Evolutionary conservation across 1,140 invertebrate species (phyloP).

Genomic region (Drepana arcuata): DNA sequence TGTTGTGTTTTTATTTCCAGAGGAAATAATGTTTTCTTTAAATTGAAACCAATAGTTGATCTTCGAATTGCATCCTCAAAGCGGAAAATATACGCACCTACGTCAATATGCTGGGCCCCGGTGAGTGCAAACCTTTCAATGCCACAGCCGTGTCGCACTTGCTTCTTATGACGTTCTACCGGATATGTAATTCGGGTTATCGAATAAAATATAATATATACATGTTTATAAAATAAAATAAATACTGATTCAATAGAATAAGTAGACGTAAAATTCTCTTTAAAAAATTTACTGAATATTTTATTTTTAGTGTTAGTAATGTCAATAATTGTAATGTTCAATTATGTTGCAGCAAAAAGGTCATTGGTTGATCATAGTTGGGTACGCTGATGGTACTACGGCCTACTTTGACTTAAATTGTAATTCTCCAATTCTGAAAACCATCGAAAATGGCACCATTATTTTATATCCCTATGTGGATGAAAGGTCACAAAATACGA

Average conservation of each 20-base stretch:
- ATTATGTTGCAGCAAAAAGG: constrained; percentile 48
- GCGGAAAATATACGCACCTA: constrained; percentile 36
- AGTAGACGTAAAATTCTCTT: too few species aligned
- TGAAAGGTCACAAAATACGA: constrained; percentile 32
- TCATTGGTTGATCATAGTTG: constrained; percentile 73
- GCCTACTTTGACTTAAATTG: constrained; percentile 73
- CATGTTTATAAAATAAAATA: too few species aligned
- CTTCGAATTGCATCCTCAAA: too few species aligned
- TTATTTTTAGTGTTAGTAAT: too few species aligned
- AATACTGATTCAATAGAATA: too few species aligned
- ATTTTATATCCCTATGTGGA: constrained; percentile 55
- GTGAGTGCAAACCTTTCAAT: too few species aligned
- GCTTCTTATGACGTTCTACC: too few species aligned
- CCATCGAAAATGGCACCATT: constrained; percentile 36
- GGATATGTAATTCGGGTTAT: too few species aligned
- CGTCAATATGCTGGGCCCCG: constrained; percentile 39
- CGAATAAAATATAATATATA: too few species aligned
- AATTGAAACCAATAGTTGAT: constrained; percentile 40
- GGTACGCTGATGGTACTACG: constrained; percentile 77
- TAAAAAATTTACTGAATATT: too few species aligned
- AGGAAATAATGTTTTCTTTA: constrained; percentile 16
- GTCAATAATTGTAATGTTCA: too few species aligned
- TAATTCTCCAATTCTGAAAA: constrained; percentile 69
- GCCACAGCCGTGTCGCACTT: too few species aligned
- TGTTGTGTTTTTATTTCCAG: background rate